A percentile compares a stretch with the other conserved stretches of the same genome.
phyloP scores from a whole-genome alignment of 2,113 vertebrate genomes.

The Siniperca chuatsi region DNA sequence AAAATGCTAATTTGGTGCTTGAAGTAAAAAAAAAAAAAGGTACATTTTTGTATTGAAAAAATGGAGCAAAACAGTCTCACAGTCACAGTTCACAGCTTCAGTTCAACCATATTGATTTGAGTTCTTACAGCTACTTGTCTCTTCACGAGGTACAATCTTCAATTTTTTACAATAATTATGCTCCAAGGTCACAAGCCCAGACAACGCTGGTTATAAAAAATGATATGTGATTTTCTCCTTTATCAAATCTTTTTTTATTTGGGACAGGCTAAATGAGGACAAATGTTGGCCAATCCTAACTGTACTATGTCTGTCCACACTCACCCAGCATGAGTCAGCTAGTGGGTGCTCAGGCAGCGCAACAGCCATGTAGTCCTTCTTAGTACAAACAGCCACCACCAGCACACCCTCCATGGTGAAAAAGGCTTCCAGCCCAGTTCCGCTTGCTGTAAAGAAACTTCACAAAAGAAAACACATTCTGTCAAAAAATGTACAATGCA shows the following conservation, averaged over 20 bases:
- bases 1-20: background rate
- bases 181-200: conserved; percentile 10
- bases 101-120: background rate
- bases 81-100: background rate
- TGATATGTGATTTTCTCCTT: background rate
- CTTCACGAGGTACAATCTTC: background rate
- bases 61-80: background rate
- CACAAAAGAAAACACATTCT: conserved; percentile 3
- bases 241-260: conserved; percentile 31
- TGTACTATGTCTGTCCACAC: conserved; percentile 51
- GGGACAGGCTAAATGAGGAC: conserved; percentile 7
- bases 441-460: conserved; percentile 94
- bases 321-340: conserved; percentile 91
- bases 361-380: conserved; percentile 96
- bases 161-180: background rate
- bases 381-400: conserved; percentile 97
- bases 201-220: background rate
- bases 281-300: background rate
- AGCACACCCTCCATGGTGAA: conserved; percentile 92
- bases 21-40: too few species aligned
- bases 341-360: conserved; percentile 88
- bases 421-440: conserved; percentile 96
- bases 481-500: conserved; percentile 4
- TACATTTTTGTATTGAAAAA: background rate
- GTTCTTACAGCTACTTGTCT: background rate